These are phyloP conservation scores for Plectrocnemia conspersa DNA, from an alignment of 1,140 invertebrate species.

Conservation along the genomic window DNA sequence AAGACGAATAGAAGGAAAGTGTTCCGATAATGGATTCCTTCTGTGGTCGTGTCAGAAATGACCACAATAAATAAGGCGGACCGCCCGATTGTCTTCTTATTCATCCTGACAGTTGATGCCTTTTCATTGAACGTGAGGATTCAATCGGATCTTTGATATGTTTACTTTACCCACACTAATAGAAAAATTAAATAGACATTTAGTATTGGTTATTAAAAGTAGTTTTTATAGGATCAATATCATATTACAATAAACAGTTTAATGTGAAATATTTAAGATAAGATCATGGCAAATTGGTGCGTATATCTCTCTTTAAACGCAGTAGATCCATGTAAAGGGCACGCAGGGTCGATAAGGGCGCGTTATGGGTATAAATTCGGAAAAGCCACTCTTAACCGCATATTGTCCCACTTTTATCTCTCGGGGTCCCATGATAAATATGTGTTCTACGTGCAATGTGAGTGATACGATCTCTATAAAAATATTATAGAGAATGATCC, in stretches of 20 bases:
- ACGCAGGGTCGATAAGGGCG: not conserved
- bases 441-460: not conserved
- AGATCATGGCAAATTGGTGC: no score
- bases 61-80: constrained; percentile 27
- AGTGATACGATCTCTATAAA: not conserved
- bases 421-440: not conserved
- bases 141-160: no score
- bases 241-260: no score
- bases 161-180: no score
- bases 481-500: constrained; percentile 1
- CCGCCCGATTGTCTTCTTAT: constrained; percentile 9
- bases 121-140: no score
- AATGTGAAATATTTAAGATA: no score
- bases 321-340: no score
- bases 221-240: no score
- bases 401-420: constrained; percentile 1
- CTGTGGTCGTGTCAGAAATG: constrained; percentile 25
- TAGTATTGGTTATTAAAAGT: no score
- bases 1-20: constrained; percentile 24
- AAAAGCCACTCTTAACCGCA: not conserved
- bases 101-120: constrained; percentile 18
- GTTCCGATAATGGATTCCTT: constrained; percentile 28
- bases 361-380: not conserved
- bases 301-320: not conserved
- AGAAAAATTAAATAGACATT: no score